Evolutionary conservation across 2,797 vertebrate species (phyloP).

Genomic region (Sebastes melanostomus): DNA sequence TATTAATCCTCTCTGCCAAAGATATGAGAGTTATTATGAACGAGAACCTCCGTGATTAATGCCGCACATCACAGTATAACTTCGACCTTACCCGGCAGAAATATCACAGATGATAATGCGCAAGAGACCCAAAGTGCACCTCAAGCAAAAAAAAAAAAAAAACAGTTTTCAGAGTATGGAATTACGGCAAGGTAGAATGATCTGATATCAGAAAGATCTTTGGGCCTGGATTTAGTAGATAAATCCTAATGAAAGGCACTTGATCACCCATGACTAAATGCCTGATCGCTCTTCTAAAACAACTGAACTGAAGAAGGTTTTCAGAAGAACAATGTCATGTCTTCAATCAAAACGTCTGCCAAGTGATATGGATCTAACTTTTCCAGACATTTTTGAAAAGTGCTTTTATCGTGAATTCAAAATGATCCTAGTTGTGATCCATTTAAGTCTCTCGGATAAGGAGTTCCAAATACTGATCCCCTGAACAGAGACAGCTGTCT

Average conservation of each 20-base stretch:
- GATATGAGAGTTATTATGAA: conserved; percentile 22
- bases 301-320: not conserved
- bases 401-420: not conserved
- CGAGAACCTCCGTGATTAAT: conserved; percentile 31
- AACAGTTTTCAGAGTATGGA: not conserved
- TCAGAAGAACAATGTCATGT: not conserved
- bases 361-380: not conserved
- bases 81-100: conserved; percentile 27
- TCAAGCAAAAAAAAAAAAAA: not conserved
- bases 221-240: not conserved
- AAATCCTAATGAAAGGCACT: conserved; percentile 6
- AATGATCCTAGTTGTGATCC: not conserved
- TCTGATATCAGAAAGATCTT: not conserved
- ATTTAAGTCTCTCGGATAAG: not conserved
- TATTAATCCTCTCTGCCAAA: conserved; percentile 40
- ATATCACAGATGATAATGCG: conserved; percentile 28
- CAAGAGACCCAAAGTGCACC: conserved; percentile 8
- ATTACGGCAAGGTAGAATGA: not conserved
- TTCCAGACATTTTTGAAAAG: not conserved
- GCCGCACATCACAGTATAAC: conserved; percentile 17
- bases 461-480: not conserved
- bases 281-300: not conserved
- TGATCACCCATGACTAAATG: not conserved
- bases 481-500: not conserved
- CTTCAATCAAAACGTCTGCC: not conserved